Evolutionary conservation across 2,888 invertebrate genomes (phyloP).

Genomic region (Entomobrya multifasciata): DNA sequence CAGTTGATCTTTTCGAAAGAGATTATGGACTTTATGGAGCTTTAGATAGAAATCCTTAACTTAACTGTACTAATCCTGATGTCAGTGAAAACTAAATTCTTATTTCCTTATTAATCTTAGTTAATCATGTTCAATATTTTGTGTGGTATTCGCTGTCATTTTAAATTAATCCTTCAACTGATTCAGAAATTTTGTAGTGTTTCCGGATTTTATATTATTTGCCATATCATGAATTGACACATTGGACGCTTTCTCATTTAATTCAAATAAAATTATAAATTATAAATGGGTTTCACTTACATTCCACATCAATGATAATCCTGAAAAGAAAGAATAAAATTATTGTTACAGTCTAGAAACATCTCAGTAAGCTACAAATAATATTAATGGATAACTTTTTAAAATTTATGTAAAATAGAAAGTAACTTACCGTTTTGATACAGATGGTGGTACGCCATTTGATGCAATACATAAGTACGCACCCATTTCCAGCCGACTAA

Average conservation of each 20-base stretch:
- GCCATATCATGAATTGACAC: not conserved
- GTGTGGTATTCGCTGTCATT: not conserved
- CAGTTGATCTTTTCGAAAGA: constrained; percentile 3
- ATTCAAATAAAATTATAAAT: not conserved
- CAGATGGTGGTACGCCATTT: constrained; percentile 94
- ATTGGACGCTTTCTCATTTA: not conserved
- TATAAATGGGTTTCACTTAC: constrained; percentile 84
- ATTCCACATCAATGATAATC: constrained; percentile 94
- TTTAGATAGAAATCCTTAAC: not conserved
- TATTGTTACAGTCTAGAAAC: not conserved
- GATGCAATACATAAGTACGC: constrained; percentile 92
- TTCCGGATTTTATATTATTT: not conserved
- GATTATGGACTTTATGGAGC: not conserved
- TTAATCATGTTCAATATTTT: not conserved
- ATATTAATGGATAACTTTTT: constrained; percentile 76
- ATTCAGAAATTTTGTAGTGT: too few relatives aligned
- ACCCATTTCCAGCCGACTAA: constrained; percentile 92
- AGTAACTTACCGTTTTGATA: constrained; percentile 86
- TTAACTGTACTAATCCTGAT: constrained; percentile 26
- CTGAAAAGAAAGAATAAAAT: constrained; percentile 81
- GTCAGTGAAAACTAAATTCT: not conserved
- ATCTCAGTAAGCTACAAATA: constrained; percentile 69
- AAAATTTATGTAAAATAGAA: too few relatives aligned
- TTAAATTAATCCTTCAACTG: not conserved
- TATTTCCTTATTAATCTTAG: constrained; percentile 4